Evolutionary conservation across 2,797 vertebrate species (phyloP).

Genomic region (Peromyscus aztecus): DNA sequence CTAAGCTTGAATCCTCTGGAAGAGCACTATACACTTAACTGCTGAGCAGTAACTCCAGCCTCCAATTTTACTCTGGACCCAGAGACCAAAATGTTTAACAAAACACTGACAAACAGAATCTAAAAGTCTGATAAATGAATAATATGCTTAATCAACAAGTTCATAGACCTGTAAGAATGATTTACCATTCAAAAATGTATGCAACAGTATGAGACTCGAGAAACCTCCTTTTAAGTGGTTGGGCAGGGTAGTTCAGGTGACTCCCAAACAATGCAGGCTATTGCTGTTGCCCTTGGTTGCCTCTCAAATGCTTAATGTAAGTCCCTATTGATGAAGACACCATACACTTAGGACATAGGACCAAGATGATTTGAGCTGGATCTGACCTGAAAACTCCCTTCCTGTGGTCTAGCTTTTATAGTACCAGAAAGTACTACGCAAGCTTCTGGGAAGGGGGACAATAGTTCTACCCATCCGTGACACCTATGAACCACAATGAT

Average conservation of each 20-base stretch:
- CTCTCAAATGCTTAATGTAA: neutral
- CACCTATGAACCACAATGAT: neutral
- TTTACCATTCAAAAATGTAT: neutral
- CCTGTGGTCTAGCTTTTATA: neutral
- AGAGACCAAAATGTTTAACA: slow-evolving; percentile 32
- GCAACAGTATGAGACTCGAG: neutral
- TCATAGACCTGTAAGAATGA: neutral
- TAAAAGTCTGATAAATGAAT: neutral
- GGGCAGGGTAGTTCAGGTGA: neutral
- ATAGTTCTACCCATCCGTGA: neutral
- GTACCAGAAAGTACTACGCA: neutral
- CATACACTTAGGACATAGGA: neutral
- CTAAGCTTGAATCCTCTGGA: neutral
- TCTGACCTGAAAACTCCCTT: neutral
- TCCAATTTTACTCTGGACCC: neutral
- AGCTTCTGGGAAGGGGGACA: too few relatives aligned
- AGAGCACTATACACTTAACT: neutral
- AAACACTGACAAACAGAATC: neutral
- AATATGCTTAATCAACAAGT: neutral
- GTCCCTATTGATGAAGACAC: neutral
- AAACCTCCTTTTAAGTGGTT: neutral
- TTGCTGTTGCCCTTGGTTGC: neutral
- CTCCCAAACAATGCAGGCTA: neutral
- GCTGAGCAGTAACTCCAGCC: neutral
- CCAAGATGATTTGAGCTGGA: neutral